Conservation (phyloP, 2,888 invertebrate species). For the Nezara viridula region DNA sequence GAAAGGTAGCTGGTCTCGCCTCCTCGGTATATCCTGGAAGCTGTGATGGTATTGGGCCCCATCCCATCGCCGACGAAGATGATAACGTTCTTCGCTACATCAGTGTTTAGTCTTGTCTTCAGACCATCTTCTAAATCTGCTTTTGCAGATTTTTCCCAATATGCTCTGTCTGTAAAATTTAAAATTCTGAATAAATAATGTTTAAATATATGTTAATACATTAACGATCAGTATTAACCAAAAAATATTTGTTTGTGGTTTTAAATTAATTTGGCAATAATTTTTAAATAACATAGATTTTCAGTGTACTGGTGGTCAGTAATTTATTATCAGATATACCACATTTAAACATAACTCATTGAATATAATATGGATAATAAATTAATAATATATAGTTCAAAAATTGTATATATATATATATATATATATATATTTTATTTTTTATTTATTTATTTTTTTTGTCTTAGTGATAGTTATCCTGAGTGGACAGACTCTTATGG, state of each 20-base stretch:
- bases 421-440: no score
- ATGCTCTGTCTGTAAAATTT: slow-evolving; percentile 36
- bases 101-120: slow-evolving; percentile 73
- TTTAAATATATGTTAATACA: no score
- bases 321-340: no score
- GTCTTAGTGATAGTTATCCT: no score
- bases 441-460: no score
- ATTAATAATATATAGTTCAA: no score
- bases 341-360: no score
- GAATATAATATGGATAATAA: no score
- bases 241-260: neutral
- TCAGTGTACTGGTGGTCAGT: neutral
- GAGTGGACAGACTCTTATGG: no score
- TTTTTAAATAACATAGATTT: neutral
- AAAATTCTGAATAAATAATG: neutral
- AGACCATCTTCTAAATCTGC: slow-evolving; percentile 73
- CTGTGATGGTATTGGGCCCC: slow-evolving; percentile 88
- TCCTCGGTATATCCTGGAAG: slow-evolving; percentile 83
- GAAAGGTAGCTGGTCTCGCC: slow-evolving; percentile 81
- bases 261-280: neutral
- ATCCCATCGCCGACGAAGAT: slow-evolving; percentile 93
- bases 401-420: no score
- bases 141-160: slow-evolving; percentile 44
- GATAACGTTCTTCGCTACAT: slow-evolving; percentile 84
- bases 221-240: no score